phyloP scores from a whole-genome alignment of 2,113 vertebrate species.

The Tetrax tetrax region DNA sequence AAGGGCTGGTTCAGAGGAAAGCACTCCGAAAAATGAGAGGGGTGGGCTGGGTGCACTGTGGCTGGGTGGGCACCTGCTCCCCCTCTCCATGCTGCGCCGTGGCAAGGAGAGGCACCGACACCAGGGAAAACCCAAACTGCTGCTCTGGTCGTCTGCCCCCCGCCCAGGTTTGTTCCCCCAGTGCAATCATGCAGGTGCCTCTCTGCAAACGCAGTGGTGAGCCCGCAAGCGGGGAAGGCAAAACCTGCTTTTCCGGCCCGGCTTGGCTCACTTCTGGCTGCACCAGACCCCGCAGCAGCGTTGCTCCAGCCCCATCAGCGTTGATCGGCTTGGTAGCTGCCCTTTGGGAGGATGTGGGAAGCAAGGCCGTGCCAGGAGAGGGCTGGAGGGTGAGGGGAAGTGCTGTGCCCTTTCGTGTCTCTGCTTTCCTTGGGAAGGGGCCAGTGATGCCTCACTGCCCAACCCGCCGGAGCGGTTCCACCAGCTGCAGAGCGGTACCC shows the following conservation, averaged over 20 bases:
- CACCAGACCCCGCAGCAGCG: accelerated
- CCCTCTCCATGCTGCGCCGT: neutral
- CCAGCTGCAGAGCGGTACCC: accelerated
- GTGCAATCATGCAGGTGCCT: neutral
- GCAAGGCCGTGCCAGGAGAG: accelerated
- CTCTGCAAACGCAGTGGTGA: neutral
- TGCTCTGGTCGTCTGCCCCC: neutral
- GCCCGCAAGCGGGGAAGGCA: neutral
- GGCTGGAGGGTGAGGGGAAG: neutral
- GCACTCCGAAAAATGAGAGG: neutral
- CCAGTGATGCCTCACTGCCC: neutral
- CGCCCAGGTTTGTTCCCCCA: neutral
- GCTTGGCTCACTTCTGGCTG: neutral
- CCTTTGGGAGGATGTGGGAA: neutral
- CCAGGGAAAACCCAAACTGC: neutral
- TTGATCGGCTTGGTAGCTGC: neutral
- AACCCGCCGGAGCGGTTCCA: neutral
- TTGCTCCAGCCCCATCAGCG: neutral
- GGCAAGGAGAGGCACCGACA: neutral
- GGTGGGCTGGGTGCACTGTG: neutral
- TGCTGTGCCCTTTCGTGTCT: neutral
- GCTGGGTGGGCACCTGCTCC: neutral
- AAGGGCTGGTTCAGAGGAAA: neutral
- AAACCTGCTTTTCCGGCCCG: neutral
- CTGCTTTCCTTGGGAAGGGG: neutral